Conservation (phyloP, 1,140 invertebrate species). For the Tenebrio molitor region DNA sequence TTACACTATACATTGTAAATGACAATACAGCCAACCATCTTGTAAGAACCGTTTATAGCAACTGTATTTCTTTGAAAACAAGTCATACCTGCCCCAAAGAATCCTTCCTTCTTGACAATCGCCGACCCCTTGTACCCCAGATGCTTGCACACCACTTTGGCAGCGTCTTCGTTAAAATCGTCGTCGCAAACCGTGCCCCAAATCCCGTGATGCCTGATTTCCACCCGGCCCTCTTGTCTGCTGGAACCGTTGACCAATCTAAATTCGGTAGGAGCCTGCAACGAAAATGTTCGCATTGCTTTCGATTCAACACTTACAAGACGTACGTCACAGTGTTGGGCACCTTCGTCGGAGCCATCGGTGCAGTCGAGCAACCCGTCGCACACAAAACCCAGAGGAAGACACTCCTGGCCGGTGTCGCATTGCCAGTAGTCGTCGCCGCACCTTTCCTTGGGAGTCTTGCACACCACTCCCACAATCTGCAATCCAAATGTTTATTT, state of each 20-base stretch:
- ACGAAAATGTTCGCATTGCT: conserved; percentile 4
- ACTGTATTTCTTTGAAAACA: too few species aligned
- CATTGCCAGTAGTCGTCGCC: conserved; percentile 77
- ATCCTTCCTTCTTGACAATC: conserved; percentile 69
- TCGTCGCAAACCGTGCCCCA: conserved; percentile 89
- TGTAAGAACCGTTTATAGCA: too few species aligned
- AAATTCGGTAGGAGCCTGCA: conserved; percentile 71
- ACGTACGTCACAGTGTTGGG: conserved; percentile 73
- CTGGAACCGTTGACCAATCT: conserved; percentile 73
- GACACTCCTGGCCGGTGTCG: conserved; percentile 73
- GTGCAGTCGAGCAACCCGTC: conserved; percentile 79
- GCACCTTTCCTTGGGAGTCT: conserved; percentile 72
- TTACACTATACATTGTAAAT: too few species aligned
- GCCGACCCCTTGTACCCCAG: conserved; percentile 74
- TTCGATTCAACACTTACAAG: background rate
- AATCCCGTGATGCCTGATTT: conserved; percentile 77
- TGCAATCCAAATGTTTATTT: too few species aligned
- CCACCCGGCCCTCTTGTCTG: conserved; percentile 75
- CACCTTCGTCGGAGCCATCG: conserved; percentile 78
- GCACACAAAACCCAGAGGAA: conserved; percentile 76
- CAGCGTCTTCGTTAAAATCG: conserved; percentile 77
- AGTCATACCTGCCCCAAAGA: conserved; percentile 66
- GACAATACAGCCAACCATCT: too few species aligned
- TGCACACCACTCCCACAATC: conserved; percentile 77
- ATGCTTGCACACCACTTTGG: conserved; percentile 75